Evolutionary conservation across 2,113 vertebrate genomes (phyloP), one percentile per base, ranked within the genome.

Genomic region (Hydrochoerus hydrochaeris): DNA sequence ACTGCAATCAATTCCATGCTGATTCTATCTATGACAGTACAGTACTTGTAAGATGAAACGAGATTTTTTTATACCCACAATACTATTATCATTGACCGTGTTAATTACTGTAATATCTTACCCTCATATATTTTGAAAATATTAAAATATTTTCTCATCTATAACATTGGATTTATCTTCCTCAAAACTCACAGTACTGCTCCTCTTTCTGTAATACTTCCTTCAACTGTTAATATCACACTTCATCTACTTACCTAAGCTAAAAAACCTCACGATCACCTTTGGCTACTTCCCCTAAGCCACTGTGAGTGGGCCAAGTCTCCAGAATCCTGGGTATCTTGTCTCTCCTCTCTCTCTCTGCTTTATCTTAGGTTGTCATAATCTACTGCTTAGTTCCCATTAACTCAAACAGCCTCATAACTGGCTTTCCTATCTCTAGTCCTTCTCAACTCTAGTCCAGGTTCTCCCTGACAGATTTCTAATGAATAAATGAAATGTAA

Each of bases 111-210:
- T 7, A 52, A 83, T 63, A 82, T 91, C 32, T 92, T 83, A 90
- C 13, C 30, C 62, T 92, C 87, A 71, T 63, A 82, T 80, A 92
- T 96, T 97, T 75, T 93, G 46, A 93, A 92, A 87, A 67, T 73
- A 81, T 82, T 81, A 85, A 96, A 94, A 92, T 58, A 85, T 13
- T 69, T 49, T 89, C 9, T 65, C 20, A 71, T 67, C 73, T 88
- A 69, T 54, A 63, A 85, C 67, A 90, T 60, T 16, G 38, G 88
- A 77, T 63, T 88, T 82, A 85, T 46, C 26, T 78, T 73, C 52
- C 24, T 67, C 16, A 62, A n/a, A 88, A 35, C 4, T 41, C 26
- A 44, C 41, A n/a, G 0, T 32, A 28, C 63, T 73, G 87, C 28
- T 67, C 92, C 28, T 97, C 22, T 67, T 93, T 30, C 77, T 77